Evolutionary conservation across 2,113 vertebrate species (phyloP).

Genomic region (Malurus alboscapulatus): DNA sequence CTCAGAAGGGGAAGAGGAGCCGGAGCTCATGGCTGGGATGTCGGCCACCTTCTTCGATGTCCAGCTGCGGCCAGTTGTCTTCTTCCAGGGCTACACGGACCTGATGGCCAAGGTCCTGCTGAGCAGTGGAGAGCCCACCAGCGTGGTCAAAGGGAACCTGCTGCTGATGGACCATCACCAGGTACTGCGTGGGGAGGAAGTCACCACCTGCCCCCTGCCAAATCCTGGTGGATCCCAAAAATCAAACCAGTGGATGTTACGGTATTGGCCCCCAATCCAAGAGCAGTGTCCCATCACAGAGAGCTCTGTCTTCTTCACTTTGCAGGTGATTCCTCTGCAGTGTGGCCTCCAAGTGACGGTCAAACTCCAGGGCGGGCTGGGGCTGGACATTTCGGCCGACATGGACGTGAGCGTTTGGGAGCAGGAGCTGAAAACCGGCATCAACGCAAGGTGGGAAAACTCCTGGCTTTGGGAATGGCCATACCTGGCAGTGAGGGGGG

Average conservation of each 20-base stretch:
- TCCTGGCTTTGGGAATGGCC: neutral
- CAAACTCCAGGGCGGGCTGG: constrained; percentile 57
- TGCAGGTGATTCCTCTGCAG: constrained; percentile 68
- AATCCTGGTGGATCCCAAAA: neutral
- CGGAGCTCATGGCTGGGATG: constrained; percentile 59
- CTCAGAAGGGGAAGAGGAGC: constrained; percentile 4
- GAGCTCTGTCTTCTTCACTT: neutral
- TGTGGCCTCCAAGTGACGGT: constrained; percentile 60
- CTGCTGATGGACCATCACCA: constrained; percentile 72
- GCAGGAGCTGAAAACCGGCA: constrained; percentile 55
- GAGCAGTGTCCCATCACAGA: fast-evolving
- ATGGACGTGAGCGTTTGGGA: constrained; percentile 66
- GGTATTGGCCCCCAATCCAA: fast-evolving
- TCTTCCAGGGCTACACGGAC: constrained; percentile 72
- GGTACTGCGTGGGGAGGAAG: neutral
- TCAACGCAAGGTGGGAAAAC: neutral
- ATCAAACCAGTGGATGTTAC: fast-evolving
- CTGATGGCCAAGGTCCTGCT: constrained; percentile 68
- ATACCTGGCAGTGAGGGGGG: fast-evolving
- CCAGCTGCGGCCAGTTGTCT: constrained; percentile 39
- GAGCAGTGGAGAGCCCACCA: constrained; percentile 54
- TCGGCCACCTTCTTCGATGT: constrained; percentile 62
- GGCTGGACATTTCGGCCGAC: constrained; percentile 66
- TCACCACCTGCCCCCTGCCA: neutral
- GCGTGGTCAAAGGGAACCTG: constrained; percentile 60